Conservation (phyloP, 2,797 vertebrate genomes). For the Allobates femoralis region DNA sequence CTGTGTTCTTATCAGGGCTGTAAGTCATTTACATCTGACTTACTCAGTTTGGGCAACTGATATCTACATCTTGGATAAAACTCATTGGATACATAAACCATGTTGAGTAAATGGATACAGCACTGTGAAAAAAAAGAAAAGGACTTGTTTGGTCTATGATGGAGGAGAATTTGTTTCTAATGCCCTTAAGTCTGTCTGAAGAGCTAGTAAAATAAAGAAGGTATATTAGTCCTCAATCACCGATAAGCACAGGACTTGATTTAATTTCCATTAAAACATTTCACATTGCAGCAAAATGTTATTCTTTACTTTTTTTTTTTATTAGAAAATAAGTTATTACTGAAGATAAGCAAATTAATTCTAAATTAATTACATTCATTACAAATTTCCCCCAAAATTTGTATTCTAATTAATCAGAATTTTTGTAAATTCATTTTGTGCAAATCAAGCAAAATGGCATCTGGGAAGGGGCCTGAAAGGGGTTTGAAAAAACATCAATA, state of each 20-base stretch:
- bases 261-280: background rate
- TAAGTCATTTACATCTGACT: constrained; percentile 67
- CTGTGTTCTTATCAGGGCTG: constrained; percentile 60
- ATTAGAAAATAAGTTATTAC: background rate
- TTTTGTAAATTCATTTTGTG: no score
- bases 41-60: constrained; percentile 56
- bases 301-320: background rate
- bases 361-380: no score
- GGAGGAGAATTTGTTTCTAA: constrained; percentile 24
- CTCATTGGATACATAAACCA: constrained; percentile 38
- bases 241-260: background rate
- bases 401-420: no score
- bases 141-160: constrained; percentile 29
- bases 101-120: constrained; percentile 36
- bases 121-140: constrained; percentile 34
- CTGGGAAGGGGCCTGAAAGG: no score
- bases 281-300: background rate
- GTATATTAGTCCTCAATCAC: constrained; percentile 1
- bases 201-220: constrained; percentile 16
- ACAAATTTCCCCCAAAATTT: background rate
- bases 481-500: no score
- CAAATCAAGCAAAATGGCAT: no score
- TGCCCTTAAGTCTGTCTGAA: constrained; percentile 1
- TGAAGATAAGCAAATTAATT: no score
- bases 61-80: constrained; percentile 52